Evolutionary conservation across 2,113 vertebrate genomes (phyloP).

Genomic region (Psophia crepitans): DNA sequence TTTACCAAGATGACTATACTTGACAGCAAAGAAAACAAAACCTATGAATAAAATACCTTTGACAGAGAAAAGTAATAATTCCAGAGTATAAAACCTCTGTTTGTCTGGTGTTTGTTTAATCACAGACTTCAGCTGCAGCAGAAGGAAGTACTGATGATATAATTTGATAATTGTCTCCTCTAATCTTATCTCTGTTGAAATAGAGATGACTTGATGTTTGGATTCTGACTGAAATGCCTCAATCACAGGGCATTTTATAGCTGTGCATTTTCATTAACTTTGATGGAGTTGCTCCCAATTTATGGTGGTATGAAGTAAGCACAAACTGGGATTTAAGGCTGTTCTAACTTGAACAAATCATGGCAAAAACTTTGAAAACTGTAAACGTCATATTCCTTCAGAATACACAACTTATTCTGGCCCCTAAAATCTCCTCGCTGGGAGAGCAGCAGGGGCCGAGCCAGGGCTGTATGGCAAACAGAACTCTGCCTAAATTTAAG

Average conservation of each 20-base stretch:
- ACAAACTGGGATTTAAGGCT: background rate
- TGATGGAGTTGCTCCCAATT: background rate
- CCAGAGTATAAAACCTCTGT: background rate
- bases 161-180: background rate
- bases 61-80: background rate
- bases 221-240: background rate
- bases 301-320: background rate
- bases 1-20: background rate
- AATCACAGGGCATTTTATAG: background rate
- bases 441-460: too few species aligned
- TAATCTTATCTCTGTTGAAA: background rate
- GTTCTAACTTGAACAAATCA: background rate
- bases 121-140: background rate
- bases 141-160: background rate
- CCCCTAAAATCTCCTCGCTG: too few species aligned
- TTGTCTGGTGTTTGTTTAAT: background rate
- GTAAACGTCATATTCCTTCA: background rate
- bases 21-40: background rate
- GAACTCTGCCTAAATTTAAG: background rate
- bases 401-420: background rate
- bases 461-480: background rate
- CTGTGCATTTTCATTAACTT: background rate
- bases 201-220: background rate
- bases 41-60: background rate
- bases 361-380: background rate